Evolutionary conservation across 2,888 invertebrate species (phyloP).

Genomic region (Polyommatus icarus): DNA sequence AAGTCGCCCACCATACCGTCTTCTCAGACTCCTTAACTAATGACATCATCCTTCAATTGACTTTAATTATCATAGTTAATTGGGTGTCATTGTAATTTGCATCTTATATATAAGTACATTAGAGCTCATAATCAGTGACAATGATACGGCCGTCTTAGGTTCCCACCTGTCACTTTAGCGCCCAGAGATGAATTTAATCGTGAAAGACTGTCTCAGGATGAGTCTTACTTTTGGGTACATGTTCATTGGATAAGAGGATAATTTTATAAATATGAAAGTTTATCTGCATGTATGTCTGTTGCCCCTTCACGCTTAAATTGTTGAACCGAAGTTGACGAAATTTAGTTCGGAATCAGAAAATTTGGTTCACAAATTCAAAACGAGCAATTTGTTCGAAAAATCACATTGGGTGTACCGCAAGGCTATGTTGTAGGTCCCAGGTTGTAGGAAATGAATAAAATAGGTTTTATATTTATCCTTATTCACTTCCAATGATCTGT

Average conservation of each 20-base stretch:
- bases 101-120: not conserved
- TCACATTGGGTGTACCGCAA: not conserved
- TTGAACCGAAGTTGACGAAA: too few relatives aligned
- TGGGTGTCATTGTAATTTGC: not conserved
- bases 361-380: too few relatives aligned
- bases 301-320: too few relatives aligned
- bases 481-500: not conserved
- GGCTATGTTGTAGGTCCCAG: not conserved
- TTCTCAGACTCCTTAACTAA: constrained; percentile 32
- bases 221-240: not conserved
- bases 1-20: constrained; percentile 18
- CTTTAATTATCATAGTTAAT: constrained; percentile 26
- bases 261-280: not conserved
- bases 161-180: constrained; percentile 9
- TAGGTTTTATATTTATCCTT: not conserved
- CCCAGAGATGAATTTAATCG: not conserved
- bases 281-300: too few relatives aligned
- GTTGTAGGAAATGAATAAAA: not conserved
- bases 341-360: too few relatives aligned
- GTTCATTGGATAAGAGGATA: not conserved
- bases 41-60: constrained; percentile 31
- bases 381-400: too few relatives aligned
- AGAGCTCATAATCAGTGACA: not conserved
- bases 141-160: not conserved
- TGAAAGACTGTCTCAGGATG: not conserved